Conservation (phyloP, 2,113 vertebrate species). For the Dipodomys spectabilis region DNA sequence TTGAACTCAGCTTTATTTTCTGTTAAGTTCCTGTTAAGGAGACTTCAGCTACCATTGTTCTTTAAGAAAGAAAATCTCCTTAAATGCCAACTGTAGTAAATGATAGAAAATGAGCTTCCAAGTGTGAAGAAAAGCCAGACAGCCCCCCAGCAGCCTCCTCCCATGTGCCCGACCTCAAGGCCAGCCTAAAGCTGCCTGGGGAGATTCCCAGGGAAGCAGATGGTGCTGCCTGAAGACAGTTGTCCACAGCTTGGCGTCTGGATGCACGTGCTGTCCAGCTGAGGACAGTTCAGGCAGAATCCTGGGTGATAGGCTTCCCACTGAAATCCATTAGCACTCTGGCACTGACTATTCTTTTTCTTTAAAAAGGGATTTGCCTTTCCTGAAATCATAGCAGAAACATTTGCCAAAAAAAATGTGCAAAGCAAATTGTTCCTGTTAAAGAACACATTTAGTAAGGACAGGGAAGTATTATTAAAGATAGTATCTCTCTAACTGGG, state of each 20-base stretch:
- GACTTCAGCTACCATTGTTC: constrained; percentile 28
- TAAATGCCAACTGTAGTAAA: constrained; percentile 57
- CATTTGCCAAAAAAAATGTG: constrained; percentile 38
- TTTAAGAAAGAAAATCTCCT: constrained; percentile 65
- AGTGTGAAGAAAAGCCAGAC: constrained; percentile 64
- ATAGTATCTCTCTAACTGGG: too few species aligned
- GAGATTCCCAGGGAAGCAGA: constrained; percentile 76
- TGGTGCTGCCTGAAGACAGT: constrained; percentile 73
- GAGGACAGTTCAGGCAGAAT: constrained; percentile 63
- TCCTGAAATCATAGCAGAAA: constrained; percentile 48
- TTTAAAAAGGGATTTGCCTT: constrained; percentile 40
- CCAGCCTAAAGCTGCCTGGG: constrained; percentile 65
- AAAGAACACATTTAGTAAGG: neutral
- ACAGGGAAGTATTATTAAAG: neutral
- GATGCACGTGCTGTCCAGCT: constrained; percentile 57
- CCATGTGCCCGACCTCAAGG: constrained; percentile 50
- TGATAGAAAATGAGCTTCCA: constrained; percentile 57
- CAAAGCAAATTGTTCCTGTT: neutral
- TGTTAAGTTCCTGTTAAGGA: constrained; percentile 52
- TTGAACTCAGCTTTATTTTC: constrained; percentile 55
- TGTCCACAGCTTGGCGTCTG: constrained; percentile 74
- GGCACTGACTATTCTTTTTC: constrained; percentile 18
- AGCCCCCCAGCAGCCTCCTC: constrained; percentile 5
- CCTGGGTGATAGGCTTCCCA: constrained; percentile 38
- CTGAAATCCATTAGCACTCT: constrained; percentile 63